Evolutionary conservation across 2,113 vertebrate genomes (phyloP).

Genomic region (Nyctibius bracteatus): DNA sequence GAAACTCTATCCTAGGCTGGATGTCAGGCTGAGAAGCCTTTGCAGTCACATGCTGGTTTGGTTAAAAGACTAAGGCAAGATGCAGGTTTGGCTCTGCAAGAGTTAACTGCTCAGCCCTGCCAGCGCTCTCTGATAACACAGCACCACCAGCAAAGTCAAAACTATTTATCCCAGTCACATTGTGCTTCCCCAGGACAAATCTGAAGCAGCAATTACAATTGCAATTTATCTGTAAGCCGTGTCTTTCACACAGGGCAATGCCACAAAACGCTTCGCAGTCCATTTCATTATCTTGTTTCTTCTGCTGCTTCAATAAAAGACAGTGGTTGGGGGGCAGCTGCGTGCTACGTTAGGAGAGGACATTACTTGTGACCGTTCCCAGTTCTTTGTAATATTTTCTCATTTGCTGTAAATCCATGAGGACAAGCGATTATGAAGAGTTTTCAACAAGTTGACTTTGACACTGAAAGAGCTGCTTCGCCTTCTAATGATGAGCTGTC

Average conservation of each 20-base stretch:
- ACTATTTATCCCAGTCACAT: not conserved
- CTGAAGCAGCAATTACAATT: not conserved
- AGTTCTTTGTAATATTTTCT: not conserved
- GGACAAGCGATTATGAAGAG: not conserved
- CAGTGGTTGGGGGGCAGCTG: not conserved
- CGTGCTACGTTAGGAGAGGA: not conserved
- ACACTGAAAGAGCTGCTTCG: not conserved
- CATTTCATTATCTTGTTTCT: not conserved
- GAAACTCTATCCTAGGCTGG: not conserved
- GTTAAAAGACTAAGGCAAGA: not conserved
- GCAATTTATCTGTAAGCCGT: not conserved
- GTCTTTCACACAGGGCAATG: not conserved
- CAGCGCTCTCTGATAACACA: not conserved
- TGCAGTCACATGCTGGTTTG: fast-evolving
- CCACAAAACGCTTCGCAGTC: not conserved
- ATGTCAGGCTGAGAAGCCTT: not conserved
- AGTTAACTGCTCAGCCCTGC: not conserved
- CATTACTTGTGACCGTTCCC: not conserved
- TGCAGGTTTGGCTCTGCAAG: not conserved
- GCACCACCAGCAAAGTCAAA: not conserved
- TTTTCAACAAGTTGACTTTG: not conserved
- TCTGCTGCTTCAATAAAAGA: not conserved
- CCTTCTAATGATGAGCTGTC: constrained; percentile 35
- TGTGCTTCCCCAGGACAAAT: not conserved
- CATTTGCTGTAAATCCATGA: not conserved